Evolutionary conservation across 2,113 vertebrate species (phyloP).

Genomic region (Campylomormyrus tamandua): DNA sequence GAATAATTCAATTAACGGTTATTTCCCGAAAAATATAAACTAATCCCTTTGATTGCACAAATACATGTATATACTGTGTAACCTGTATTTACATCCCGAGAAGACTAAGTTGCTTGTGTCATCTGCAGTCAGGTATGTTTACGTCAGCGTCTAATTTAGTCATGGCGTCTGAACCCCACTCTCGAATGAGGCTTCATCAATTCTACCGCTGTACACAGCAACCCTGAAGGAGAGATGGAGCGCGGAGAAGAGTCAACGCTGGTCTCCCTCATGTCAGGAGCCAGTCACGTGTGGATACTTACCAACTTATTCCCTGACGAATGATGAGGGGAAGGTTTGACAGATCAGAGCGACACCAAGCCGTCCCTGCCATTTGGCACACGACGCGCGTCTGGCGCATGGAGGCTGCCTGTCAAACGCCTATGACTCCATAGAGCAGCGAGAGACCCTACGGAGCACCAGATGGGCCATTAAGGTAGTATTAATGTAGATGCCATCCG

Average conservation of each 20-base stretch:
- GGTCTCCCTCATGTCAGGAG: constrained; percentile 64
- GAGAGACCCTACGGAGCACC: constrained; percentile 98
- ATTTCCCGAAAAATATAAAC: not conserved
- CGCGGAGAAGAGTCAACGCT: not conserved
- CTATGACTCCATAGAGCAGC: constrained; percentile 98
- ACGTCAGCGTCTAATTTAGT: constrained; percentile 51
- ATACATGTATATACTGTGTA: not conserved
- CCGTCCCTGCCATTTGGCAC: constrained; percentile 98
- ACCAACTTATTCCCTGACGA: constrained; percentile 80
- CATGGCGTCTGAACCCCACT: constrained; percentile 48
- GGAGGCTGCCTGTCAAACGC: constrained; percentile 99
- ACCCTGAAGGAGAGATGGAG: not conserved
- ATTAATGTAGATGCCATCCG: constrained; percentile 99
- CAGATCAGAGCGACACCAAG: constrained; percentile 92
- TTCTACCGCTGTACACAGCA: not conserved
- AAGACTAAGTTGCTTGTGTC: constrained; percentile 37
- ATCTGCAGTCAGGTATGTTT: constrained; percentile 36
- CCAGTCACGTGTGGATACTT: constrained; percentile 74
- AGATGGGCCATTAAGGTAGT: constrained; percentile 99
- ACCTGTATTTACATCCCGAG: not conserved
- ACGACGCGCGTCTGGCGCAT: constrained; percentile 90
- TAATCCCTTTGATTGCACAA: constrained; percentile 1
- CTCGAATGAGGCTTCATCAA: not conserved
- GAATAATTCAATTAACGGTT: not conserved
- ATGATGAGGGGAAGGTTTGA: constrained; percentile 86